Base-by-base conservation (phyloP, 2,888 invertebrate genomes). In the Lucinisca nassula region DNA sequence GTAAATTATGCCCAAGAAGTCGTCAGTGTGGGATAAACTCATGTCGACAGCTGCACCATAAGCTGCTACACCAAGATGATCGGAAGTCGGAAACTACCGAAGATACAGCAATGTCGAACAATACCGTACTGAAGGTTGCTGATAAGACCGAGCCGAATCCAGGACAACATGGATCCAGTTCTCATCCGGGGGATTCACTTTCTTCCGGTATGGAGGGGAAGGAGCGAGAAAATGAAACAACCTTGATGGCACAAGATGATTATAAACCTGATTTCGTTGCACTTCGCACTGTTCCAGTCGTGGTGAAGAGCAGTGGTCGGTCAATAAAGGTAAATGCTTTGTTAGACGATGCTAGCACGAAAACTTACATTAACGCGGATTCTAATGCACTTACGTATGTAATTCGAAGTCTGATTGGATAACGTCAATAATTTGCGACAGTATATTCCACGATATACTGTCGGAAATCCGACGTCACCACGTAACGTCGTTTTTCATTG, bases 21-120 rank as follows among this genome's bases (percentile, higher is more conserved):
- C 35, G n/a, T 24, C 0, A 24, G 12, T 79, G 84, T 35, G 79
- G 79, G 0, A 67, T 79, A 3, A 32, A 79, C 58, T 72, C 55
- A 35, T 85, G 81, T 38, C n/a, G 1, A 21, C 78, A 67, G 32
- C 27, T 40, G 0, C 85, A 85, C 72, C 72, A 85, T 35, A 82
- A 77, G 70, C 51, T 85, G 12, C 35, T 85, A 21, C 85, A 82
- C 38, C 10, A 27, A 45, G 51, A 12, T 21, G 40, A 58, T 17
- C 10, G 40, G 8, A 79, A 72, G 37, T 12, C 32, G 30, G 51
- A 17, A 35, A 38, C 14, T 3, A 21, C 38, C 0, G 27, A 14
- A 30, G 21, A 67, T 12, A 14, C 14, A 24, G 45, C n/a, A 14
- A 12, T 45, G n/a, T n/a, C n/a, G n/a, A n/a, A n/a, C n/a, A n/a